These are phyloP conservation scores for Hydropsyche tenuis DNA, from an alignment of 1,140 invertebrate genomes.

Conservation along the genomic window DNA sequence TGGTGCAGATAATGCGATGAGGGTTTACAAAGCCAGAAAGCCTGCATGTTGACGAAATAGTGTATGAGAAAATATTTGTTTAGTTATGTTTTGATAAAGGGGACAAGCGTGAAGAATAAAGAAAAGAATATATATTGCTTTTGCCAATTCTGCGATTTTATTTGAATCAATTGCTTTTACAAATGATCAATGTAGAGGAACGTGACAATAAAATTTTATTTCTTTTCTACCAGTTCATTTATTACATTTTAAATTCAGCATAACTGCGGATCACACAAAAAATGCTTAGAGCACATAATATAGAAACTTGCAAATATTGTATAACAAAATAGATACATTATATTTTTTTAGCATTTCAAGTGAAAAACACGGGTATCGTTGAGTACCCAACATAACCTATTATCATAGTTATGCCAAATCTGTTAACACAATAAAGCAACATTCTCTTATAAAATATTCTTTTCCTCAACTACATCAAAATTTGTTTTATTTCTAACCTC, in stretches of 20 bases:
- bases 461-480: slow-evolving; percentile 65
- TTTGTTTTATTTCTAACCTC: slow-evolving; percentile 61
- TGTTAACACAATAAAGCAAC: slow-evolving; percentile 64
- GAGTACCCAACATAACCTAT: slow-evolving; percentile 53
- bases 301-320: slow-evolving; percentile 64
- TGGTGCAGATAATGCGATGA: slow-evolving; percentile 90
- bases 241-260: slow-evolving; percentile 60
- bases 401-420: slow-evolving; percentile 65
- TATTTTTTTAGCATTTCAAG: slow-evolving; percentile 51
- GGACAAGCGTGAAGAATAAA: not conserved
- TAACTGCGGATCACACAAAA: slow-evolving; percentile 63
- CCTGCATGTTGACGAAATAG: not conserved
- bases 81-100: no score
- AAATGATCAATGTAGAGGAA: slow-evolving; percentile 67
- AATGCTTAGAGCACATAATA: slow-evolving; percentile 64
- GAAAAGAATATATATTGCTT: slow-evolving; percentile 42
- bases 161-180: slow-evolving; percentile 65
- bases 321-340: slow-evolving; percentile 67
- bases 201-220: slow-evolving; percentile 64
- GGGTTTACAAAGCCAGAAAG: slow-evolving; percentile 81
- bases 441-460: slow-evolving; percentile 66
- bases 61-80: not conserved
- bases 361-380: slow-evolving; percentile 40
- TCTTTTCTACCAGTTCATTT: slow-evolving; percentile 61
- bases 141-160: slow-evolving; percentile 63